Evolutionary conservation across 2,797 vertebrate genomes (phyloP).

Genomic region (Alosa sapidissima): DNA sequence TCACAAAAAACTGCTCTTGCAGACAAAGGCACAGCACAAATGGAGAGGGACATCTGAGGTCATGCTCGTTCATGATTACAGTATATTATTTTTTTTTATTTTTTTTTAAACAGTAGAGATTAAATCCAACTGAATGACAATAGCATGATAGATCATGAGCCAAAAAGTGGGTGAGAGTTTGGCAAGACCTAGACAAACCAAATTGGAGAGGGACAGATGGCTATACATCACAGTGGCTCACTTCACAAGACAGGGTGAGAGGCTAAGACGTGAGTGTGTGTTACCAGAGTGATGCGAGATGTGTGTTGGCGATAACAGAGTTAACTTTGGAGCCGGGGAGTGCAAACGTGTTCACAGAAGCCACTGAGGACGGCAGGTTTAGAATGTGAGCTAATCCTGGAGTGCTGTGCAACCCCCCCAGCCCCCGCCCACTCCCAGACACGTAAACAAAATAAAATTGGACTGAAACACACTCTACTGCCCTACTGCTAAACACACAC

Average conservation of each 20-base stretch:
- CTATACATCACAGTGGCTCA: neutral
- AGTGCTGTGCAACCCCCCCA: neutral
- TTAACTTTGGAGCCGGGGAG: constrained; percentile 41
- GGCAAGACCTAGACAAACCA: neutral
- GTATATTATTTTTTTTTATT: no score
- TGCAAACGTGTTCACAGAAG: constrained; percentile 24
- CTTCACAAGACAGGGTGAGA: neutral
- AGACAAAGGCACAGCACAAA: neutral
- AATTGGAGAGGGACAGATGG: neutral
- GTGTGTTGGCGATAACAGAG: constrained; percentile 21
- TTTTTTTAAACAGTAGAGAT: neutral
- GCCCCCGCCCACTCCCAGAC: constrained; percentile 5
- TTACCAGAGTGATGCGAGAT: neutral
- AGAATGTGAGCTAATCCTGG: constrained; percentile 34
- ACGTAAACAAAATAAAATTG: constrained; percentile 26
- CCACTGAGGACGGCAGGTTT: constrained; percentile 22
- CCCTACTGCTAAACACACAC: neutral
- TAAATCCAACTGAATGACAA: neutral
- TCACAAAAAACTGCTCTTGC: neutral
- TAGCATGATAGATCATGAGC: neutral
- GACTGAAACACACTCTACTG: neutral
- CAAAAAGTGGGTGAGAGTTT: constrained; percentile 2
- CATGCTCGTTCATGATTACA: neutral
- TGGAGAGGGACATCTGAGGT: neutral
- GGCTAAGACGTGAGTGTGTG: neutral